phyloP scores from a whole-genome alignment of 2,113 vertebrate genomes.

The Peromyscus polionotus region DNA sequence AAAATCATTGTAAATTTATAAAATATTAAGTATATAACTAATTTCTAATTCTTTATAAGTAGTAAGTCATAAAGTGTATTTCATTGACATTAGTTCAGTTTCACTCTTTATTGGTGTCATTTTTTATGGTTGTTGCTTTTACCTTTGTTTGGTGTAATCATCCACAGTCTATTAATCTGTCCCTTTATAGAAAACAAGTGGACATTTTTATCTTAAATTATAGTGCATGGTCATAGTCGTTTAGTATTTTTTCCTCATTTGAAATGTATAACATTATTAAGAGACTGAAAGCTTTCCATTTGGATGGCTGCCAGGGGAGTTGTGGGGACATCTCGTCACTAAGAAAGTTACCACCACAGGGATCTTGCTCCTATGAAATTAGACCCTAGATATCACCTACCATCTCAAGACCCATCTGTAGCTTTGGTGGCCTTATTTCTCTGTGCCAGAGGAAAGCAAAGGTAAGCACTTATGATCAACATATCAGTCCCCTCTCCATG shows the following conservation, averaged over 20 bases:
- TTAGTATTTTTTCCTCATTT: neutral
- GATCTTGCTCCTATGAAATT: too few species aligned
- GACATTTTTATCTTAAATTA: neutral
- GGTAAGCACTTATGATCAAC: too few species aligned
- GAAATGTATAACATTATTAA: neutral
- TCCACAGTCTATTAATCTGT: neutral
- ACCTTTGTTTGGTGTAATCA: neutral
- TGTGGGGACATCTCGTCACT: too few species aligned
- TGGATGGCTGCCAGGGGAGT: neutral
- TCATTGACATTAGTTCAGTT: neutral
- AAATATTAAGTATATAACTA: neutral
- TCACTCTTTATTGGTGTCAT: neutral
- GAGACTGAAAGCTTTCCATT: neutral
- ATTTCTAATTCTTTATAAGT: slow-evolving; percentile 6
- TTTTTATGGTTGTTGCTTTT: neutral
- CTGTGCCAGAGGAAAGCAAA: too few species aligned
- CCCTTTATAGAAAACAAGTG: neutral
- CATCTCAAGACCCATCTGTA: too few species aligned
- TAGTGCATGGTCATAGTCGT: neutral
- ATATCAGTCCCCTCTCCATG: neutral
- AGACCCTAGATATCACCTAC: too few species aligned
- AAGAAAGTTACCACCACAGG: too few species aligned
- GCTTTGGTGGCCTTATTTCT: too few species aligned
- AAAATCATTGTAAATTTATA: neutral
- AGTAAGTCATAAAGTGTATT: neutral